These are phyloP conservation scores for Gnatocerus cornutus DNA, from an alignment of 2,888 invertebrate genomes.

Conservation along the genomic window DNA sequence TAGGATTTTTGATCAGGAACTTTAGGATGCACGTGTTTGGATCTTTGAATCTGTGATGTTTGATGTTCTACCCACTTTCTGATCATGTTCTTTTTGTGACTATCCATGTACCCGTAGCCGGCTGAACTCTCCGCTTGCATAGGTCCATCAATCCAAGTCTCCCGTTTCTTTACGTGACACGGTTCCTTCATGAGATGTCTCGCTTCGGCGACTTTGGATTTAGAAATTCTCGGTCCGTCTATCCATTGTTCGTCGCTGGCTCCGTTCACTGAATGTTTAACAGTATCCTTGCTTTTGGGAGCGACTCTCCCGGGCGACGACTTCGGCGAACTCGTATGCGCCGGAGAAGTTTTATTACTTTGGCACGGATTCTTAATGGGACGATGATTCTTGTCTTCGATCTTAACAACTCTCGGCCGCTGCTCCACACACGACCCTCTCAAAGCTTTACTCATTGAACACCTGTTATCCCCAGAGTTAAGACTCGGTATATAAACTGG, in stretches of 20 bases:
- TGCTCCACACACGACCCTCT: constrained; percentile 84
- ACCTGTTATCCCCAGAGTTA: constrained; percentile 88
- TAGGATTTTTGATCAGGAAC: constrained; percentile 61
- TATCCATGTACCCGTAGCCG: constrained; percentile 93
- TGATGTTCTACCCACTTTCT: constrained; percentile 95
- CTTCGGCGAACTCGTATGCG: constrained; percentile 73
- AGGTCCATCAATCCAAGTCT: constrained; percentile 98
- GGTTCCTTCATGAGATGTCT: constrained; percentile 86
- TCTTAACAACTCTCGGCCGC: constrained; percentile 70
- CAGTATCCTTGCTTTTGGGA: constrained; percentile 74
- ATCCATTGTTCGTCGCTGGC: constrained; percentile 96
- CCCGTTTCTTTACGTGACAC: constrained; percentile 84
- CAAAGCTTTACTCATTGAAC: constrained; percentile 86
- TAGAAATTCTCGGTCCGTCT: constrained; percentile 93
- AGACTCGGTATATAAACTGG: constrained; percentile 92
- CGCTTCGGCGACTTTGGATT: constrained; percentile 87
- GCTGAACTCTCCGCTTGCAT: constrained; percentile 77
- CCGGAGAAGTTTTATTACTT: constrained; percentile 73
- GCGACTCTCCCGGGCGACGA: constrained; percentile 74
- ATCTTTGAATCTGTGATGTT: constrained; percentile 85
- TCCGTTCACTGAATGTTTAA: constrained; percentile 72
- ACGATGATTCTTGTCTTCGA: constrained; percentile 73
- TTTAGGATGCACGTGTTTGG: constrained; percentile 67
- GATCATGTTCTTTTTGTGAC: constrained; percentile 94
- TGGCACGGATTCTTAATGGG: constrained; percentile 72